Conservation (phyloP, 2,797 vertebrate genomes). For the Amblyraja radiata region DNA sequence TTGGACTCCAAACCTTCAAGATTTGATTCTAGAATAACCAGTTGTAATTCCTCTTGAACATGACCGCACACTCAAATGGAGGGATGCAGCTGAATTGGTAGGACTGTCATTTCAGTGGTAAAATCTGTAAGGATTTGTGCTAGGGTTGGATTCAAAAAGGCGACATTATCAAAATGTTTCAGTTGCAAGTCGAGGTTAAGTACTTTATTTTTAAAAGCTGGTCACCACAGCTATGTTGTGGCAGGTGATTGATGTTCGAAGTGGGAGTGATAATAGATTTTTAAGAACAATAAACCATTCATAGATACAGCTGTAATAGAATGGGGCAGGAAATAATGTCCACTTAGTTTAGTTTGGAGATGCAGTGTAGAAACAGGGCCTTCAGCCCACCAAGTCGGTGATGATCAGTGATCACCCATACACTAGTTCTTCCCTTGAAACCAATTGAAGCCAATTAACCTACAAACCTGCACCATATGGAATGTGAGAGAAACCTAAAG, state of each 20-base stretch:
- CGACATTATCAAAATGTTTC: neutral
- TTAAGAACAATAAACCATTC: neutral
- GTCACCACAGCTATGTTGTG: neutral
- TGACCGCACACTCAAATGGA: neutral
- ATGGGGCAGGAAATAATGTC: neutral
- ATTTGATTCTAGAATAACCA: neutral
- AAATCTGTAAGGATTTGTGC: too few relatives aligned
- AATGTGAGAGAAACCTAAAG: too few relatives aligned
- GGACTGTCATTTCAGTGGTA: neutral
- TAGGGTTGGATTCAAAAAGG: neutral
- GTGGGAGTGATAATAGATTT: neutral
- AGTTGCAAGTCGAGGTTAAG: neutral
- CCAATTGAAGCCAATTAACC: too few relatives aligned
- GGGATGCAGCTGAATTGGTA: neutral
- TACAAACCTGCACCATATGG: too few relatives aligned
- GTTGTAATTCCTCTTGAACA: neutral
- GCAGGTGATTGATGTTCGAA: neutral
- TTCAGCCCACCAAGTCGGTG: too few relatives aligned
- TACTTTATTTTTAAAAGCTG: neutral
- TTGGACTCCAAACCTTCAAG: too few relatives aligned
- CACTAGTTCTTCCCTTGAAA: too few relatives aligned
- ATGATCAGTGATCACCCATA: too few relatives aligned
- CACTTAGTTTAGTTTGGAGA: neutral
- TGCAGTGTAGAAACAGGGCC: too few relatives aligned
- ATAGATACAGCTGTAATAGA: neutral